These are phyloP conservation scores for Scomber scombrus DNA, from an alignment of 2,113 vertebrate genomes.

Conservation along the genomic window DNA sequence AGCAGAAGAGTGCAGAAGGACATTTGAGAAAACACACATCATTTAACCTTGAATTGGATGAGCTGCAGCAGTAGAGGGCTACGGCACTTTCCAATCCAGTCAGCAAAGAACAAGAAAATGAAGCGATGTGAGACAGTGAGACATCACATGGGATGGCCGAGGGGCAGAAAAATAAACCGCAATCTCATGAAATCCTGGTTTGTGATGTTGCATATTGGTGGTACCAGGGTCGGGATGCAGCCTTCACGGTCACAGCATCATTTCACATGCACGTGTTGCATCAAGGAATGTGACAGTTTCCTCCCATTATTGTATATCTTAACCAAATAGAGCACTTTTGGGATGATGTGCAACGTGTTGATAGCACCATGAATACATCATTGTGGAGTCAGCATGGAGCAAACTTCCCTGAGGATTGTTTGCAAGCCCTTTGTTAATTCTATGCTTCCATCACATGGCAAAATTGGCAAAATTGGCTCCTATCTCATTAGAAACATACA, in stretches of 20 bases:
- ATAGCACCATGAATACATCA: slow-evolving; percentile 52
- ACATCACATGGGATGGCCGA: slow-evolving; percentile 26
- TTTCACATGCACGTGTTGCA: slow-evolving; percentile 18
- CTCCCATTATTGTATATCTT: not conserved
- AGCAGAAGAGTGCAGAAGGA: slow-evolving; percentile 45
- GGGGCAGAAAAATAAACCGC: slow-evolving; percentile 25
- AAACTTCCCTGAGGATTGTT: slow-evolving; percentile 12
- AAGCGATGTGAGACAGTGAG: slow-evolving; percentile 51
- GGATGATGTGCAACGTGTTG: slow-evolving; percentile 49
- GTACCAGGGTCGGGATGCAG: slow-evolving; percentile 25
- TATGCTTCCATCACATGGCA: slow-evolving; percentile 2
- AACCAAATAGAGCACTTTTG: slow-evolving; percentile 51
- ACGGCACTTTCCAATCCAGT: slow-evolving; percentile 60
- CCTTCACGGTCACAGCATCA: slow-evolving; percentile 1
- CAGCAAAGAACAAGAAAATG: slow-evolving; percentile 64
- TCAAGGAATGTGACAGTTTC: slow-evolving; percentile 17
- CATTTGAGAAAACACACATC: slow-evolving; percentile 65
- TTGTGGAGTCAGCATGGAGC: slow-evolving; percentile 24
- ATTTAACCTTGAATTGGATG: slow-evolving; percentile 73
- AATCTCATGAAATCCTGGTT: slow-evolving; percentile 19
- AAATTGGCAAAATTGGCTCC: not conserved
- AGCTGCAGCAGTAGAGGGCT: slow-evolving; percentile 45
- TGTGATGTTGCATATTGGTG: slow-evolving; percentile 21
- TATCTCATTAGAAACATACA: not conserved
- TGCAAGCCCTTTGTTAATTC: slow-evolving; percentile 30